These are phyloP conservation scores for Psylliodes chrysocephalus DNA, from an alignment of 2,888 invertebrate genomes.

Conservation along the genomic window DNA sequence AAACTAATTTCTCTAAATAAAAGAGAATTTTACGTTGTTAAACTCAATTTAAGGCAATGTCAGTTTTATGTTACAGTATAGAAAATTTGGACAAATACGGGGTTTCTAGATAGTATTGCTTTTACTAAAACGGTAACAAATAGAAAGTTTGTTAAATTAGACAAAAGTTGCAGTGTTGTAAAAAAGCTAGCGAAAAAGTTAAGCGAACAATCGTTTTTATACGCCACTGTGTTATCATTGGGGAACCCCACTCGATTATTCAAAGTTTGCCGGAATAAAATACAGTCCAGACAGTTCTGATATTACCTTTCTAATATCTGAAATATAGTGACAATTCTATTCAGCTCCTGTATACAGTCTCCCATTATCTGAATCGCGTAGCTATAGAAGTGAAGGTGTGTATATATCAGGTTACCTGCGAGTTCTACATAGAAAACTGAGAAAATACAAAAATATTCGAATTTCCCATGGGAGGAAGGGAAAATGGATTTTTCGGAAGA, in stretches of 20 bases:
- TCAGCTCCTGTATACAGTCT: slow-evolving; percentile 37
- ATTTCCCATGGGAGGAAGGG: slow-evolving; percentile 59
- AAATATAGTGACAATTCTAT: slow-evolving; percentile 39
- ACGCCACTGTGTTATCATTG: not conserved
- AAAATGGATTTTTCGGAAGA: slow-evolving; percentile 59
- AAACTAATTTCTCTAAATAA: too few species aligned
- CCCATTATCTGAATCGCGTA: slow-evolving; percentile 54
- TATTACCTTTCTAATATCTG: slow-evolving; percentile 58
- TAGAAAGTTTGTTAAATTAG: too few species aligned
- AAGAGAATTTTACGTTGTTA: too few species aligned
- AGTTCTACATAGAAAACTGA: slow-evolving; percentile 31
- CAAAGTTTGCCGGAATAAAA: slow-evolving; percentile 14
- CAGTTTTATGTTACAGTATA: too few species aligned
- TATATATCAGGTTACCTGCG: slow-evolving; percentile 59
- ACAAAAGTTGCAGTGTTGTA: too few species aligned
- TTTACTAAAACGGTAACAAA: too few species aligned
- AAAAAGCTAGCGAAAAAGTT: too few species aligned
- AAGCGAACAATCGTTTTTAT: too few species aligned
- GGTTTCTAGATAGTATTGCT: too few species aligned
- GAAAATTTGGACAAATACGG: too few species aligned
- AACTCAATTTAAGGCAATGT: too few species aligned
- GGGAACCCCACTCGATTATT: slow-evolving; percentile 13
- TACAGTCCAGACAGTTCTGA: slow-evolving; percentile 48
- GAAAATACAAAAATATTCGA: slow-evolving; percentile 60
- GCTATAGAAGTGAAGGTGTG: slow-evolving; percentile 43